Evolutionary conservation across 2,113 vertebrate genomes (phyloP), one percentile per base, ranked within the genome.

Genomic region (Esox niger): DNA sequence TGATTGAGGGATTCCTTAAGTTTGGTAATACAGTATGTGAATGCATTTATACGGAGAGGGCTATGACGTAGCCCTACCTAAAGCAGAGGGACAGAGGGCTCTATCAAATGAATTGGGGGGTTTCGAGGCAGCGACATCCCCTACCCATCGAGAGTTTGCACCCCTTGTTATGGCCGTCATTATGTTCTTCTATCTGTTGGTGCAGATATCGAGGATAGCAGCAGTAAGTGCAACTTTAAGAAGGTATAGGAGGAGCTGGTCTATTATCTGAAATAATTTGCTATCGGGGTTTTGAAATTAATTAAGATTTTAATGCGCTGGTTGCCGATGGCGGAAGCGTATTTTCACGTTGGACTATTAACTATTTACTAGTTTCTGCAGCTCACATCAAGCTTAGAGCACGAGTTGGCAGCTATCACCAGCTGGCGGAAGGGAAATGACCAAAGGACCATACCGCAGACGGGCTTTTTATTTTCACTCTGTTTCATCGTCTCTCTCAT

Each of bases 281-380:
- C 62, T 69, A 69, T 60, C 58, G 13, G 27, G 20, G 67, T 68
- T 49, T 9, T 38, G 64, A 74, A 79, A 74, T 70, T 71, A 67
- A 61, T 61, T n/a, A n/a, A n/a, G n/a, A n/a, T 35, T 61, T 21
- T 5, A 69, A 49, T 75, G 67, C 75, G 55, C 57, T 29, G 49
- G 78, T 76, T 85, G 70, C 74, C 76, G 79, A 29, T 71, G 69
- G 56, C 75, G 33, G 63, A 76, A 84, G 81, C 61, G 66, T 30
- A 73, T 9, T 79, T 81, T 76, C 73, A 65, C 66, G 55, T 49
- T 73, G 88, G 87, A 88, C 79, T 86, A 81, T 82, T 79, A 84
- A 89, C 77, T 64, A 66, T 76, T 79, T 70, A 69, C 70, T 38
- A 2, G 35, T 13, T 15, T 15, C n/a, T n/a, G n/a, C n/a, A n/a